Conservation (phyloP, 2,888 invertebrate species). For the Rhagophthalmus giganteus region DNA sequence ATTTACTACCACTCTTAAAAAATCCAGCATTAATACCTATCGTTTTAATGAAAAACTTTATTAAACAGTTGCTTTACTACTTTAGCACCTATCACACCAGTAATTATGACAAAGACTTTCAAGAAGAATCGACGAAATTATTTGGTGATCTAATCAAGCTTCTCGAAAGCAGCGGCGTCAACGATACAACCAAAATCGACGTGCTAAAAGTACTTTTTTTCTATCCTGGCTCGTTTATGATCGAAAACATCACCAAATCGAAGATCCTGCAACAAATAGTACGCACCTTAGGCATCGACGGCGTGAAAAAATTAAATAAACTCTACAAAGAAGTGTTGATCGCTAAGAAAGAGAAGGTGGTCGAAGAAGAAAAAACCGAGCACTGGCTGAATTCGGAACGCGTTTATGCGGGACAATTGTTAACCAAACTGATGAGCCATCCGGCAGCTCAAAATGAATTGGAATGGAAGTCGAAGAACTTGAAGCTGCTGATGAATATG, state of each 20-base stretch:
- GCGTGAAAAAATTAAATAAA: constrained; percentile 66
- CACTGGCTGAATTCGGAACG: constrained; percentile 71
- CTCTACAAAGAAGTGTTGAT: constrained; percentile 65
- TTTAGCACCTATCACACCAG: constrained; percentile 64
- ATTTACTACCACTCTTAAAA: constrained; percentile 57
- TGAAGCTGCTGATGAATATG: constrained; percentile 67
- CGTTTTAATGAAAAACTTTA: constrained; percentile 66
- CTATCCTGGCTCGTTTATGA: constrained; percentile 71
- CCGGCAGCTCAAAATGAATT: constrained; percentile 56
- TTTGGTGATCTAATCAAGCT: constrained; percentile 59
- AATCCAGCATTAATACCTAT: constrained; percentile 60
- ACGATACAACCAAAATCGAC: constrained; percentile 60
- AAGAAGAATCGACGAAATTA: constrained; percentile 61
- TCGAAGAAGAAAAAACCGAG: constrained; percentile 56
- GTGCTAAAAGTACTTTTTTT: constrained; percentile 67
- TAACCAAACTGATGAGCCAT: constrained; percentile 56
- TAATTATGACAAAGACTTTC: constrained; percentile 62
- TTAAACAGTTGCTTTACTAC: constrained; percentile 66
- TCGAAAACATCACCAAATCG: constrained; percentile 71
- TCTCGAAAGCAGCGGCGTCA: constrained; percentile 57
- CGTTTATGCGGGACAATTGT: constrained; percentile 64
- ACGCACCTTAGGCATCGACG: constrained; percentile 62
- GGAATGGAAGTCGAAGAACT: constrained; percentile 68
- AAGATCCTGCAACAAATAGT: constrained; percentile 67
- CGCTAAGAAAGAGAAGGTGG: constrained; percentile 59